A percentile compares a stretch with the other conserved stretches of the same genome.
Evolutionary conservation across 2,797 vertebrate genomes (phyloP).

Genomic region (Gadopsis marmoratus): DNA sequence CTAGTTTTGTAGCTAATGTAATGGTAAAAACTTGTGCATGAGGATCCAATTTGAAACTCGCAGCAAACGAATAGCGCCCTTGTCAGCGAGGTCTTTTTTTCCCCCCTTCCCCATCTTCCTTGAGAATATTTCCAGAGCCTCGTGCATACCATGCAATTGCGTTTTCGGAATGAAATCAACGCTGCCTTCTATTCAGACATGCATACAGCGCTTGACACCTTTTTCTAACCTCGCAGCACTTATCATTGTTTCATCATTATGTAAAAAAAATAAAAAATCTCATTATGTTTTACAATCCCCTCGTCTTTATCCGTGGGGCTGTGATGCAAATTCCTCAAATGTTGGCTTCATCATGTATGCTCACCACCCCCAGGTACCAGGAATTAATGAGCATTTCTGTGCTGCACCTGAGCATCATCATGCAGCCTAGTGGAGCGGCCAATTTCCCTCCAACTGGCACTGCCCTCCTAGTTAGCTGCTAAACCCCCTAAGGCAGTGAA

Average conservation of each 20-base stretch:
- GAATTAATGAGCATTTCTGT: conserved; percentile 76
- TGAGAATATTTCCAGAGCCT: neutral
- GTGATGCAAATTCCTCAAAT: conserved; percentile 60
- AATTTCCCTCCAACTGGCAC: conserved; percentile 73
- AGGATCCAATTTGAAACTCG: conserved; percentile 31
- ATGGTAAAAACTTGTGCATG: conserved; percentile 1
- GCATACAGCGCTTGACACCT: conserved; percentile 2
- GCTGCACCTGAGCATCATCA: conserved; percentile 78
- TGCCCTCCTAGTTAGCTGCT: conserved; percentile 75
- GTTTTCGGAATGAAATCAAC: conserved; percentile 16
- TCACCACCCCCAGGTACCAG: conserved; percentile 60
- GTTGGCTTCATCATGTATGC: conserved; percentile 59
- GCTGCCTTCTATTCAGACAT: neutral
- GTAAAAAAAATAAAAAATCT: conserved; percentile 21
- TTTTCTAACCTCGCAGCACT: conserved; percentile 29
- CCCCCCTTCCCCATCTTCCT: neutral
- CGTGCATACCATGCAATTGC: conserved; percentile 11
- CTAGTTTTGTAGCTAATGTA: conserved; percentile 10
- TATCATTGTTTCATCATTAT: conserved; percentile 52
- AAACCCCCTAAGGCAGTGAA: conserved; percentile 67
- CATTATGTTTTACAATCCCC: conserved; percentile 47
- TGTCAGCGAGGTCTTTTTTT: neutral
- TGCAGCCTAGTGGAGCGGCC: conserved; percentile 68
- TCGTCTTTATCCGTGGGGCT: conserved; percentile 42
- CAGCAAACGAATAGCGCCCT: neutral